Percentiles rank a stretch among this genome's conserved stretches.
These are phyloP conservation scores for Trinorchestia longiramus DNA, from an alignment of 1,140 invertebrate species.

Conservation along the genomic window DNA sequence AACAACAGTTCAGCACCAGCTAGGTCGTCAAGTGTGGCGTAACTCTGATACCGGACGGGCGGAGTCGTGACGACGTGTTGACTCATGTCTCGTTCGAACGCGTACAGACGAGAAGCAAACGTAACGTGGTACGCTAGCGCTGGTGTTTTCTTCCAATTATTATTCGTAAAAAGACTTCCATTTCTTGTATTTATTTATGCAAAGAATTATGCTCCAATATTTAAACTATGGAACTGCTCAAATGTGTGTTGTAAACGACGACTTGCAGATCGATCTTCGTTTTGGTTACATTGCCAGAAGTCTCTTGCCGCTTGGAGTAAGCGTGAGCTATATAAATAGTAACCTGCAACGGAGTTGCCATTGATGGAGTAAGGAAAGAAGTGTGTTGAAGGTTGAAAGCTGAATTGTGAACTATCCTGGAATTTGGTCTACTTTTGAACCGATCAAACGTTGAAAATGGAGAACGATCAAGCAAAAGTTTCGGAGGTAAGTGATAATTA, in stretches of 20 bases:
- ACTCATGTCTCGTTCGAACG: not conserved
- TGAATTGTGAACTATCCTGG: not conserved
- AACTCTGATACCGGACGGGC: no score
- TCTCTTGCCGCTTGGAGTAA: not conserved
- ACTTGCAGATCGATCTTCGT: not conserved
- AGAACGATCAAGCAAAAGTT: not conserved
- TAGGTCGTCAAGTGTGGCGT: no score
- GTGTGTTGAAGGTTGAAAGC: not conserved
- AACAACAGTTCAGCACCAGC: no score
- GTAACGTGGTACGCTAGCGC: not conserved
- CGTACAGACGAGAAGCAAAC: not conserved
- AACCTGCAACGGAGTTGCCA: not conserved
- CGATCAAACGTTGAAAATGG: not conserved
- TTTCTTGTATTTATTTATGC: not conserved
- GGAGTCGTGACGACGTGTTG: no score
- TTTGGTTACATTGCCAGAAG: not conserved
- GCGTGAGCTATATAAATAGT: not conserved
- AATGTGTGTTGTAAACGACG: not conserved
- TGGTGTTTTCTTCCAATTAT: not conserved
- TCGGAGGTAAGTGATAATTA: not conserved
- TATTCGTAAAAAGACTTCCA: not conserved
- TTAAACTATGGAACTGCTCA: not conserved
- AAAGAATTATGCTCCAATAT: not conserved
- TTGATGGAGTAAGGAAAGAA: not conserved
- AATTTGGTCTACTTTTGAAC: not conserved